These are phyloP conservation scores for Indicator indicator DNA, from an alignment of 2,113 vertebrate genomes.

Conservation along the genomic window DNA sequence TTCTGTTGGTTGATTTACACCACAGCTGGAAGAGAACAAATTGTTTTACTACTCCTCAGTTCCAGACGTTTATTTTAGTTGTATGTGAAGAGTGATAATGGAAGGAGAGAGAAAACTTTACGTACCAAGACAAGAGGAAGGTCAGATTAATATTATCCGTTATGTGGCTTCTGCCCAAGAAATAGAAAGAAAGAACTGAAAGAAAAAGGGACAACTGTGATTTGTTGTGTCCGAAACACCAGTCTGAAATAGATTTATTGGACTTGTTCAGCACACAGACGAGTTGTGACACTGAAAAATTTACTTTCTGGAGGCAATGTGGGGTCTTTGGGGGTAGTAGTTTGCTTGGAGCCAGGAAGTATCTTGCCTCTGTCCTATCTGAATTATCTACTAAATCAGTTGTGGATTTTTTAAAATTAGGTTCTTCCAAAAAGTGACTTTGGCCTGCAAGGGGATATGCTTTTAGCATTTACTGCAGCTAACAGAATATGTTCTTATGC, in stretches of 20 bases:
- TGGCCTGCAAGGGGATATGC: neutral
- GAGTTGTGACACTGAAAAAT: neutral
- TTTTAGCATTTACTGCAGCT: neutral
- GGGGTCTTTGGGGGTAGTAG: neutral
- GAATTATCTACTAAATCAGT: neutral
- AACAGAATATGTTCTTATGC: neutral
- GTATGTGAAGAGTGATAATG: neutral
- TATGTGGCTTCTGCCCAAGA: neutral
- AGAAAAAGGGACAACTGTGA: neutral
- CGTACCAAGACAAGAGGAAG: neutral
- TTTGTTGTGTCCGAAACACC: neutral
- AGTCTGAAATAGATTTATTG: conserved; percentile 14
- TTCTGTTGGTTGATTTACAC: neutral
- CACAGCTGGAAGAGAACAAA: neutral
- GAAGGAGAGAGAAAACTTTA: neutral
- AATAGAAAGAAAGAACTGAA: neutral
- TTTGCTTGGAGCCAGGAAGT: neutral
- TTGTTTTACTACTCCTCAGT: neutral
- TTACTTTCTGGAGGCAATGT: neutral
- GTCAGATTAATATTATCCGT: conserved; percentile 13
- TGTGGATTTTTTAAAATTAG: neutral
- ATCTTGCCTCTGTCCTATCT: neutral
- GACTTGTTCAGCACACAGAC: neutral
- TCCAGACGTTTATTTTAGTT: conserved; percentile 21
- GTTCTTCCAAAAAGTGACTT: neutral